These are phyloP conservation scores for Trypoxylus dichotomus DNA, from an alignment of 1,140 invertebrate genomes.

Conservation along the genomic window DNA sequence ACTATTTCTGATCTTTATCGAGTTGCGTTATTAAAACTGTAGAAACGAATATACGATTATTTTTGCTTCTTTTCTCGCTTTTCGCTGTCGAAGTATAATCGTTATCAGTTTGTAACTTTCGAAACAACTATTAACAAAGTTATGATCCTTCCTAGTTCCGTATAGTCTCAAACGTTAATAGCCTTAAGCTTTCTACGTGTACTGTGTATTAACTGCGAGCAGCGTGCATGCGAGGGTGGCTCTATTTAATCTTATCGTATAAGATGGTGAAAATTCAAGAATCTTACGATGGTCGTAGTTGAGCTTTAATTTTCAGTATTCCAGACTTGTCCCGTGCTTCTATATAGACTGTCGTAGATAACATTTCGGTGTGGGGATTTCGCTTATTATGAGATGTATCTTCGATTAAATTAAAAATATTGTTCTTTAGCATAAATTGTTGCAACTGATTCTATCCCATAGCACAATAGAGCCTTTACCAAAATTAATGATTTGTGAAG, in stretches of 20 bases:
- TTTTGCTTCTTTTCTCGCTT: background rate
- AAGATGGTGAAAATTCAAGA: conserved; percentile 3
- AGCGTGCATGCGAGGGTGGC: background rate
- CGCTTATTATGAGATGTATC: no score
- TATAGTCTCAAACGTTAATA: conserved; percentile 7
- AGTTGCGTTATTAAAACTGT: conserved; percentile 14
- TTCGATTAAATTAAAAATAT: no score
- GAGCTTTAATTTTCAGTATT: background rate
- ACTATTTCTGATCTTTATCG: conserved; percentile 9
- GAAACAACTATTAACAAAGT: conserved; percentile 22
- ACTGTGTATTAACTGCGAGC: conserved; percentile 1
- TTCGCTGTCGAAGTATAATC: background rate
- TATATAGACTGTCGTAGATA: background rate
- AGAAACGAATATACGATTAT: conserved; percentile 9
- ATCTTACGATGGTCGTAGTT: background rate
- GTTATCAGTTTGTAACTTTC: conserved; percentile 20
- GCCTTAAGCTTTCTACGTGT: conserved; percentile 18
- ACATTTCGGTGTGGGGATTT: no score
- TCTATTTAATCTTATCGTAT: conserved; percentile 8
- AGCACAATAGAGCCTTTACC: no score
- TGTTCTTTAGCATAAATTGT: no score
- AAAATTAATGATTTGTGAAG: no score
- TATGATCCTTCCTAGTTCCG: conserved; percentile 12
- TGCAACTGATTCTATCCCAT: no score
- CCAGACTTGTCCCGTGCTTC: background rate